Evolutionary conservation across 2,888 invertebrate genomes (phyloP), one percentile per base, ranked within the genome.

Genomic region (Malthinus flaveolus): DNA sequence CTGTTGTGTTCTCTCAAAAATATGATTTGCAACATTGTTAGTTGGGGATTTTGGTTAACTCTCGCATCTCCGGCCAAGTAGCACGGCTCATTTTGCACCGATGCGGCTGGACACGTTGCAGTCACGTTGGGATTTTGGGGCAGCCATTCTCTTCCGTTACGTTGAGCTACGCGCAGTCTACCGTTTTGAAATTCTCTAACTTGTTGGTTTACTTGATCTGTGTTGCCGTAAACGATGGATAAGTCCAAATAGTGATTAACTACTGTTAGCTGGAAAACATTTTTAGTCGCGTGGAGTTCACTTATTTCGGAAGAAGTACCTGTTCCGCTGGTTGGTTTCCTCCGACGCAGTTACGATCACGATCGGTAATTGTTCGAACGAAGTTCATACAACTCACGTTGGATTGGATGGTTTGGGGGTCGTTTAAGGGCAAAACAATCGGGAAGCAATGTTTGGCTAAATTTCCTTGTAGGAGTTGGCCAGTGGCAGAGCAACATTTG

Each of bases 191-290:
- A 84, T 7, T 87, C 83, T 6, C 94, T 82, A 12, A 93, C 79
- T 15, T 84, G 84, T 7, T 82, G 80, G 10, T 87, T 86, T 61
- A 88, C 85, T 34, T 83, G 79, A 9, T 83, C 82, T 2, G 83
- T 87, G 61, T 87, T 91, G 1, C 94, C 94, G 71, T 94, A 95
- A 1, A 93, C 88, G 32, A 90, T 76, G 0, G 93, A 93, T 3
- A 89, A 80, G 72, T 94, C 93, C 81, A 93, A 78, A 74, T 79
- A 91, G 8, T 88, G 86, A 32, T 90, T 89, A 0, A 90, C 87
- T 8, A 81, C 82, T 7, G 87, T 83, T 23, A 89, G 66, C 88
- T 89, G 68, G 8, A 74, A 72, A 56, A 55, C 55, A 55, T 65
- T 8, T 33, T 61, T 52, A 45, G 7, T 48, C 45, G 33, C 12